These are phyloP conservation scores for Blera fallax DNA, from an alignment of 2,888 invertebrate genomes.

Conservation along the genomic window DNA sequence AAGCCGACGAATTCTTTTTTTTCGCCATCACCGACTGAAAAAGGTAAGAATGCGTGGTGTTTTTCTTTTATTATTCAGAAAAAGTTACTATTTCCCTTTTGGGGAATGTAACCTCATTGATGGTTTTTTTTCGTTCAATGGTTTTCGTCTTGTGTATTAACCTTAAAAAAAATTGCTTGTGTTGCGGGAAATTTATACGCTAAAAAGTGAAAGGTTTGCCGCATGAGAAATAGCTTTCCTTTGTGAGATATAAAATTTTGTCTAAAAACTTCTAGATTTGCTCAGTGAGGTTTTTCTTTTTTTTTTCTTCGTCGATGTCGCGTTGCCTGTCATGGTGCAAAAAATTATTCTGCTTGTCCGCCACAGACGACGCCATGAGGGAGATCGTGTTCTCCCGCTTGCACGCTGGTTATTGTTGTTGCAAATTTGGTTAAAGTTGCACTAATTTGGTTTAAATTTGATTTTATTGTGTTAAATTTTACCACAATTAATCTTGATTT, in stretches of 20 bases:
- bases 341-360: not conserved
- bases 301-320: not conserved
- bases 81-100: conserved; percentile 29
- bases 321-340: conserved; percentile 21
- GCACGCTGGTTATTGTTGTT: conserved; percentile 18
- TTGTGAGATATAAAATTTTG: conserved; percentile 5
- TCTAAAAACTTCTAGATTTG: conserved; percentile 35
- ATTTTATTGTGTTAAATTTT: not conserved
- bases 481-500: not conserved
- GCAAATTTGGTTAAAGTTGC: not conserved
- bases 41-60: conserved; percentile 62
- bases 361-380: conserved; percentile 47
- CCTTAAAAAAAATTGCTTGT: conserved; percentile 33
- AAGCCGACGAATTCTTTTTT: conserved; percentile 69
- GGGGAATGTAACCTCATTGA: conserved; percentile 44
- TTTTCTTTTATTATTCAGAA: conserved; percentile 12
- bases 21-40: conserved; percentile 64
- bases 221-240: conserved; percentile 41
- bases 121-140: not conserved
- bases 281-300: conserved; percentile 1
- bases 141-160: conserved; percentile 44
- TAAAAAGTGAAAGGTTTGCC: conserved; percentile 52
- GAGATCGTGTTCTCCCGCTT: conserved; percentile 32
- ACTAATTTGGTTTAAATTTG: too few species aligned
- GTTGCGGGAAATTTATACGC: conserved; percentile 12